A percentile compares a stretch with the other conserved stretches of the same genome.
phyloP scores from a whole-genome alignment of 2,797 vertebrate genomes.

The Acanthornis magna region DNA sequence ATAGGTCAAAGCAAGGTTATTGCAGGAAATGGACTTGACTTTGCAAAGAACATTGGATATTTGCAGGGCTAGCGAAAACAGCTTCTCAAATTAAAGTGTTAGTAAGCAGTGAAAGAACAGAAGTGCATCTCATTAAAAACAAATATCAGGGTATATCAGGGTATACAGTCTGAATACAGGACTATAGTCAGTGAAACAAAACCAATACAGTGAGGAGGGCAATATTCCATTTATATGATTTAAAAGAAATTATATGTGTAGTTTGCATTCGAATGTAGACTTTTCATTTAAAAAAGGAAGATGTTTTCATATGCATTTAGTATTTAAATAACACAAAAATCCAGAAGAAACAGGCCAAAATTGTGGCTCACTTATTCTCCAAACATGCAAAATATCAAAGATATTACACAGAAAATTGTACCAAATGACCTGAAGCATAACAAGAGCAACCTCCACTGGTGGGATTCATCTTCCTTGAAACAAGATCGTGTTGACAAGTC shows the following conservation, averaged over 20 bases:
- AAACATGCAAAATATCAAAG: neutral
- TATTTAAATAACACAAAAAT: neutral
- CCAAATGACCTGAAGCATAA: neutral
- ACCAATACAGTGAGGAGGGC: neutral
- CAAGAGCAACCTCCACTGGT: neutral
- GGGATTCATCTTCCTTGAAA: neutral
- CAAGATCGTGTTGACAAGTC: neutral
- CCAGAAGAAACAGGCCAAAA: neutral
- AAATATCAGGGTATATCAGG: neutral
- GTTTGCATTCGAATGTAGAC: neutral
- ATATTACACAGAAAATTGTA: neutral
- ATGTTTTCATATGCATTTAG: neutral
- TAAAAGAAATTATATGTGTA: neutral
- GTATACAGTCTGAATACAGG: neutral
- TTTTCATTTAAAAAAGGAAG: neutral
- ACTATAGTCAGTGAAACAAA: neutral
- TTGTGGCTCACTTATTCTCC: neutral
- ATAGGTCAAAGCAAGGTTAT: conserved; percentile 64
- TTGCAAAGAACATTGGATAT: conserved; percentile 55
- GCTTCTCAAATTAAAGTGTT: conserved; percentile 55
- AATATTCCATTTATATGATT: neutral
- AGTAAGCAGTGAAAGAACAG: conserved; percentile 53
- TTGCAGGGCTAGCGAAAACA: conserved; percentile 46
- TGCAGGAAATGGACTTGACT: conserved; percentile 61
- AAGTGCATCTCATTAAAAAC: conserved; percentile 44